Base-by-base conservation (phyloP, 2,888 invertebrate species). In the Pseudococcus viburni region DNA sequence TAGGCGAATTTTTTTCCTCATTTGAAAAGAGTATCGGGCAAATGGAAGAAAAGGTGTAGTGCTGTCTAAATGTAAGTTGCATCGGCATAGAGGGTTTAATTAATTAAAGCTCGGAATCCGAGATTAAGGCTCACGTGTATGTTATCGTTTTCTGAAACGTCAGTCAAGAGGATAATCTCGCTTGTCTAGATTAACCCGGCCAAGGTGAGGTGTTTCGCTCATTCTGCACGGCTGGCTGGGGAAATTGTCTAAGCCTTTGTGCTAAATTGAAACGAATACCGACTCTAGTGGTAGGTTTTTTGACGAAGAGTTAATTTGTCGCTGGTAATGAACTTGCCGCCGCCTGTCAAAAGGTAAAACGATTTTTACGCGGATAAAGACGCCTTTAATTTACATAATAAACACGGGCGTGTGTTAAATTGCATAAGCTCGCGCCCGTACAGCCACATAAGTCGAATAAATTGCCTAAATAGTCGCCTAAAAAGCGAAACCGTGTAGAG, bases 381-480 rank as follows among this genome's bases (percentile, higher is more conserved):
- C 64, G 64, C 12, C 64, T 64, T 64, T 64, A 64, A 64, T 64
- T 64, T 51, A 51, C 51, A 51, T 51, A 51, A 51, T 51, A 51
- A 51, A 51, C 51, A 17, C 51, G 12, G 15, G 15, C 12, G 17
- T 17, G 51, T 51, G 51, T 51, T 51, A 51, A 51, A 51, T 51
- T 64, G 64, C 64, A 64, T 64, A 64, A 64, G 22, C 22, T 22
- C 22, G 64, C 64, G 64, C 64, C 64, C 22, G 17, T 64, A 22
- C 22, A 51, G 51, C 5, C 64, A 22, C 12, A 64, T 64, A 64
- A 64, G 64, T 64, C 64, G 19, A 64, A 64, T 64, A 64, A 64
- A 64, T 64, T 64, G 64, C 64, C 64, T 64, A 64, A 64, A 22
- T 64, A 64, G 64, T 64, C 64, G 64, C 64, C 64, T 64, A 22